Base-by-base conservation (phyloP, 2,797 vertebrate genomes). In the Hyperoplus lanceolatus region DNA sequence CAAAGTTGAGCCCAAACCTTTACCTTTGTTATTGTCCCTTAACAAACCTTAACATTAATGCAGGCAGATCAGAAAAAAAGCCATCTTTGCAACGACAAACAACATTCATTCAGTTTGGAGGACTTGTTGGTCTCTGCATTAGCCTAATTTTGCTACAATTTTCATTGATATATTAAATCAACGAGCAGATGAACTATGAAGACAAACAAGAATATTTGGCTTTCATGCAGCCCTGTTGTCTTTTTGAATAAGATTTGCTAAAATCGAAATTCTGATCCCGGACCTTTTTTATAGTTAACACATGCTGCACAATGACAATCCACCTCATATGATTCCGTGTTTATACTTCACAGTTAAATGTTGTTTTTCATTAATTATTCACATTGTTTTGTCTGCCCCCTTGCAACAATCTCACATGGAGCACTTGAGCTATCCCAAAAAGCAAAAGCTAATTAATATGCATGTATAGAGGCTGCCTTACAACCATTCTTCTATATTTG, bases 321-420 rank as follows among this genome's bases (percentile, higher is more conserved):
- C 61, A 74, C 46, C 46, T 78, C 70, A 69, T 39, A 63, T 36
- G 16, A 64, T 43, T 58, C 57, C 36, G 41, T 46, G 29, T 74
- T 64, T 72, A 49, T 69, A 55, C 61, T 81, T 73, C 9, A 63
- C 64, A 54, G 61, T 79, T 75, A 74, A 73, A 80, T 39, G 59
- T 64, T 1, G n/a, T 57, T 88, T 78, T 79, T 79, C 56, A 75
- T 87, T 50, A 63, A 89, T 90, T 85, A 88, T 89, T 85, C 10
- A 84, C 58, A 39, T 59, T 87, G 86, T 89, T 85, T 80, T 84
- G 89, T 91, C 83, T 84, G 38, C 38, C 38, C 56, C 45, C 6
- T 54, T 60, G 59, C 77, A 71, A 18, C 74, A 81, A 80, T 67
- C 55, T 75, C 69, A 80, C 67, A 74, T 16, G 38, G 49, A 74